A percentile compares a stretch with the other conserved stretches of the same genome.
Conservation (phyloP, 2,113 vertebrate species). For the Salvator merianae region DNA sequence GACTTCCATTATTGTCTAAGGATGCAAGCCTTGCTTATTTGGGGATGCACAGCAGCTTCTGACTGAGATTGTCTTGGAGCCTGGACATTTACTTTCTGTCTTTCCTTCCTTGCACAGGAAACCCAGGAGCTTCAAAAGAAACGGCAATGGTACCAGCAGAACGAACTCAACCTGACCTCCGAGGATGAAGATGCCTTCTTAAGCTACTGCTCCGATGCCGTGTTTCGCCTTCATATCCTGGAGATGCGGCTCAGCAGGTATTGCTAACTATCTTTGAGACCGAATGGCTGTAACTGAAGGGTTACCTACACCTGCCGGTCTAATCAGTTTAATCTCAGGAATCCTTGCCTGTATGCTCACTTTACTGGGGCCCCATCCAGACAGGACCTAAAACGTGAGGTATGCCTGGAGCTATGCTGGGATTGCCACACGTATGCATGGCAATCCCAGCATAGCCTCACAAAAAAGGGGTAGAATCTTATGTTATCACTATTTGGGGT, state of each 20-base stretch:
- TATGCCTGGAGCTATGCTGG: too few species aligned
- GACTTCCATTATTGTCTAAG: background rate
- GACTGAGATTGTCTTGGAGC: too few species aligned
- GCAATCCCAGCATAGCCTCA: too few species aligned
- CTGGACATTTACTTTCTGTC: background rate
- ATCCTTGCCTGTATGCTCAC: background rate
- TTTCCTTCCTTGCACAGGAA: constrained; percentile 61
- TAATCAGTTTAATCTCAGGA: background rate
- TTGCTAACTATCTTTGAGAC: background rate
- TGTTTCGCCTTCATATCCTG: constrained; percentile 72
- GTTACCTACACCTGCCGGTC: background rate
- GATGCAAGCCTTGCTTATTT: background rate
- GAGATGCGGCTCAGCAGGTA: constrained; percentile 76
- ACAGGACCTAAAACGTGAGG: too few species aligned
- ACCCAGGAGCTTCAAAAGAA: constrained; percentile 77
- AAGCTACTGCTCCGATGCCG: constrained; percentile 70
- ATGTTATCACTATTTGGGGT: too few species aligned
- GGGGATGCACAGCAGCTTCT: background rate
- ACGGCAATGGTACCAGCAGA: constrained; percentile 79
- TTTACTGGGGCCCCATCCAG: too few species aligned
- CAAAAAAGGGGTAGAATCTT: too few species aligned
- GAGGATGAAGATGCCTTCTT: constrained; percentile 73
- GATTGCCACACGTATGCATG: too few species aligned
- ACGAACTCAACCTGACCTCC: constrained; percentile 60
- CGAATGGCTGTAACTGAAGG: too few species aligned